Evolutionary conservation across 2,113 vertebrate genomes (phyloP).

Genomic region (Pterocles burchelli): DNA sequence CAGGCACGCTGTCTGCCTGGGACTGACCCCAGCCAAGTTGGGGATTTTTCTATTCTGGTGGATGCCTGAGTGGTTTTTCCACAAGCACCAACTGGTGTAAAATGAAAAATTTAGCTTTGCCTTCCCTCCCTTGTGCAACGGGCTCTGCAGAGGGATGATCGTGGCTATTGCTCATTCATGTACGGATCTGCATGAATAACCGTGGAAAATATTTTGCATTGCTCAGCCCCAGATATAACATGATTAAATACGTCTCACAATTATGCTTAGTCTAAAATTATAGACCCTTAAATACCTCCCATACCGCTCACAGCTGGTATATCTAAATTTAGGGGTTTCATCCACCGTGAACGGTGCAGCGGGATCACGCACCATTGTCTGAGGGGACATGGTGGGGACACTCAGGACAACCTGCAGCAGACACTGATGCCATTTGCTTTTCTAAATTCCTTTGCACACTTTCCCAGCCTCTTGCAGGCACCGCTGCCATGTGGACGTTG

Average conservation of each 20-base stretch:
- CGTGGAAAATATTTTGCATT: slow-evolving; percentile 52
- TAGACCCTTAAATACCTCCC: slow-evolving; percentile 8
- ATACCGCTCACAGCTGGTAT: slow-evolving; percentile 30
- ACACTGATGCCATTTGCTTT: not conserved
- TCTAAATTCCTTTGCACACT: not conserved
- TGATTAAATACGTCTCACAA: slow-evolving; percentile 43
- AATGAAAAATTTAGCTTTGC: not conserved
- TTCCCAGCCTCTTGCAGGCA: not conserved
- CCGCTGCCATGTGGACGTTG: accelerated
- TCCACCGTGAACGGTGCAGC: not conserved
- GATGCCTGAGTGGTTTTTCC: not conserved
- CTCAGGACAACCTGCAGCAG: not conserved
- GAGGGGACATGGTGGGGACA: not conserved
- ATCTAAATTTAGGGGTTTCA: slow-evolving; percentile 56
- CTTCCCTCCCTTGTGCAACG: accelerated
- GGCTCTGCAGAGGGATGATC: not conserved
- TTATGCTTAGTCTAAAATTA: slow-evolving; percentile 63
- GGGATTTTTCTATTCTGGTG: not conserved
- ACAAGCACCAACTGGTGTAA: not conserved
- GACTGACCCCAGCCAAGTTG: not conserved
- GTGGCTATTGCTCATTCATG: not conserved
- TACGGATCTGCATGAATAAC: slow-evolving; percentile 22
- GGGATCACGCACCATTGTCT: not conserved
- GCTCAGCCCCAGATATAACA: slow-evolving; percentile 2
- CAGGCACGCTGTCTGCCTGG: not conserved